Conservation (phyloP, 2,888 invertebrate genomes). For the Drosophila imparisetae region DNA sequence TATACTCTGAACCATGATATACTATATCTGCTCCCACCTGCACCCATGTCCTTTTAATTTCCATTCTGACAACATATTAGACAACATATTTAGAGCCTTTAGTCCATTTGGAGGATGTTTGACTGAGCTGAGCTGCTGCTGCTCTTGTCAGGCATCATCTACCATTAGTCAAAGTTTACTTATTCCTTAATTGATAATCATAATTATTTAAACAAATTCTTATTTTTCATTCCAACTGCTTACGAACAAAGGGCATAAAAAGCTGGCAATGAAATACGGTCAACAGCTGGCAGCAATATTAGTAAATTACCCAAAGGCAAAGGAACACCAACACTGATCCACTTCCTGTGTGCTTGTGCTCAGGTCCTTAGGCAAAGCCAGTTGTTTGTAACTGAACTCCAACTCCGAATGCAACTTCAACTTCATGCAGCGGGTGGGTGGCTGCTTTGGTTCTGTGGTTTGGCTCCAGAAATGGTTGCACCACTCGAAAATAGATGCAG, state of each 20-base stretch:
- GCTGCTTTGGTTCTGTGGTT: background rate
- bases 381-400: background rate
- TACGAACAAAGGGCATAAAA: background rate
- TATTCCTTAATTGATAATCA: slow-evolving; percentile 50
- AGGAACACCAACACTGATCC: background rate
- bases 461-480: background rate
- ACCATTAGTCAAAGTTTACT: slow-evolving; percentile 7
- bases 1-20: too few relatives aligned
- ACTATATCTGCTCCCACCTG: background rate
- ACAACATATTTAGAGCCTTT: background rate
- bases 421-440: background rate
- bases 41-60: background rate
- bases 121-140: background rate
- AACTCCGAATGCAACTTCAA: background rate
- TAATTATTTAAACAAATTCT: slow-evolving; percentile 55
- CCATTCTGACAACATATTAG: background rate
- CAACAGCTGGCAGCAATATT: background rate
- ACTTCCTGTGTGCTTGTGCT: background rate
- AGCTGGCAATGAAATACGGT: background rate
- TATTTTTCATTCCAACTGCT: slow-evolving; percentile 45
- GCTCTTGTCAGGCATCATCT: background rate
- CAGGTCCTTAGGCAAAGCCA: background rate
- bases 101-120: background rate
- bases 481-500: background rate
- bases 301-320: background rate